These are phyloP conservation scores for Trichonephila clavata DNA, from an alignment of 1,140 invertebrate species.

Conservation along the genomic window DNA sequence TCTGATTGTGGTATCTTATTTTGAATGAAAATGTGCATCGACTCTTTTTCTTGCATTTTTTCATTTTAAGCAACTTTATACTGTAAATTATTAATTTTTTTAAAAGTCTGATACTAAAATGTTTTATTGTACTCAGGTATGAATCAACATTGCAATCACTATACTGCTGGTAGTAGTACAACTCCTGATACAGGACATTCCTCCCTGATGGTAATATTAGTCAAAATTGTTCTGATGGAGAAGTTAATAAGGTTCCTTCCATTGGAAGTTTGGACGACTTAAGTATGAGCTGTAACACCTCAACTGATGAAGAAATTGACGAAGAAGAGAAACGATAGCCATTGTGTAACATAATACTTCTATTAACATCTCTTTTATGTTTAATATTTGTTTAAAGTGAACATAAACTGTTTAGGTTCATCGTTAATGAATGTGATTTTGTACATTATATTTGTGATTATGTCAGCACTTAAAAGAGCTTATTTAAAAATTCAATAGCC, in stretches of 20 bases:
- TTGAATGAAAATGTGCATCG: no score
- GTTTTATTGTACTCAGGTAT: slow-evolving; percentile 6
- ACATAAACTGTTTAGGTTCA: slow-evolving; percentile 9
- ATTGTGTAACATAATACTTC: not conserved
- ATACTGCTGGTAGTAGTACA: slow-evolving; percentile 40
- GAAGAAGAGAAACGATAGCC: slow-evolving; percentile 71
- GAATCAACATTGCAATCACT: slow-evolving; percentile 68
- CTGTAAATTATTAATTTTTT: no score
- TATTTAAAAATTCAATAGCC: slow-evolving; percentile 43
- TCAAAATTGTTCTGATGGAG: slow-evolving; percentile 72
- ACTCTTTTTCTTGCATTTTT: no score
- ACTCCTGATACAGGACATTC: slow-evolving; percentile 62
- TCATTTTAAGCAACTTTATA: no score
- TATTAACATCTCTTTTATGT: slow-evolving; percentile 4
- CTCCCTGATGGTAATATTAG: slow-evolving; percentile 72
- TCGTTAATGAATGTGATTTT: slow-evolving; percentile 41
- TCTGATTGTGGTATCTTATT: no score
- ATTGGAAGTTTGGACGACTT: slow-evolving; percentile 73
- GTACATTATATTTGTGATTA: slow-evolving; percentile 36
- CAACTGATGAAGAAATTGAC: slow-evolving; percentile 69
- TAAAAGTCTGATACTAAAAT: no score
- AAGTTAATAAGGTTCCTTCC: slow-evolving; percentile 63
- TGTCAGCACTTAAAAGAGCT: slow-evolving; percentile 60
- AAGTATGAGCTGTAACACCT: slow-evolving; percentile 67
- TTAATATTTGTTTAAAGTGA: not conserved